Evolutionary conservation across 2,113 vertebrate species (phyloP), one percentile per base, ranked within the genome.

Genomic region (Raja brachyura): DNA sequence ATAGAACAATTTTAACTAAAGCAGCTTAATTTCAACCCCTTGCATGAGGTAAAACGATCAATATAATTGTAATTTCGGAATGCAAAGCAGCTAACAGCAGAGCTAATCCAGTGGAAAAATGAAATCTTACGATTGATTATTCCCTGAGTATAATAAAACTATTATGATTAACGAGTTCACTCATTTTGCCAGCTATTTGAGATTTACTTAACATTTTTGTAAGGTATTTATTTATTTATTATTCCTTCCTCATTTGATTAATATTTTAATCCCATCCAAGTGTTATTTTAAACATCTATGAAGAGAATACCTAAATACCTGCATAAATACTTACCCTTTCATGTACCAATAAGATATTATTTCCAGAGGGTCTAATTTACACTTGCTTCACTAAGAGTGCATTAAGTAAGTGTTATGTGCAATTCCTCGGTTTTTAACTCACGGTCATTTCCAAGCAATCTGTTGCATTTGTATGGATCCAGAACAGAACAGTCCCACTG

Each of bases 221-320:
- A 90, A 10, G 39, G 31, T 90, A 70, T 25, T 70, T 39, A 90
- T 90, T 70, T 48, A 70, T 90, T 90, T 90, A 90, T 90, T 90
- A 61, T 90, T 68, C 86, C 61, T 20, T 61, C 56, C 56, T 22
- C 0, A n/a, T n/a, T 2, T 16, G 18, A 68, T 90, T 39, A 6
- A 33, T 39, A 8, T 68, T 90, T 48, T 70, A 3, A 73, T 54
- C 33, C 48, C 33, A 39, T 92, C 8, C 1, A 48, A 18, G 9
- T 48, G 33, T 92, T 16, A 92, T 9, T 11, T 92, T 68, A 70
- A 73, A 92, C 33, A 73, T 92, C 39, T 70, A 7, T 73, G 22
- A 20, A 70, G 68, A 73, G 68, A 31, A 6, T 68, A 68, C 7
- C n/a, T n/a, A 66, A 90, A 31, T 90, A 9, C 56, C 39, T 48